These are phyloP conservation scores for Tipula vernalis DNA, from an alignment of 2,888 invertebrate species.

Conservation along the genomic window DNA sequence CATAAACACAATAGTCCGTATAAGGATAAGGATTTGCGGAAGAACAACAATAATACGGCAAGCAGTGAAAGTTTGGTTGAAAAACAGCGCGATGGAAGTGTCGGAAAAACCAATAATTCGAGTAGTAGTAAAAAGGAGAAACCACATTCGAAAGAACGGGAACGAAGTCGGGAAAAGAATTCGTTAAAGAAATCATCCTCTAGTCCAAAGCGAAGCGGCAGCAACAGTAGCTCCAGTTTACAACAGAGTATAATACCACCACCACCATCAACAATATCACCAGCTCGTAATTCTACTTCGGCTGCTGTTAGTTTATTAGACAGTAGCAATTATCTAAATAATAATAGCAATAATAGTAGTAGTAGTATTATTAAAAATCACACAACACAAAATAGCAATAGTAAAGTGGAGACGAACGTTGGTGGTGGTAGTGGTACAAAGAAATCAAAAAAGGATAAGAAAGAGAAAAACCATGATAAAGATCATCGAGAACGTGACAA, in stretches of 20 bases:
- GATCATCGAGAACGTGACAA: constrained; percentile 44
- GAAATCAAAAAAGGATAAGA: constrained; percentile 43
- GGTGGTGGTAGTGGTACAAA: not conserved
- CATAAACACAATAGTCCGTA: constrained; percentile 42
- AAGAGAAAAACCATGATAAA: constrained; percentile 49
- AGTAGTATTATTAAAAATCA: constrained; percentile 13
- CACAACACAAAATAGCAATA: constrained; percentile 21
- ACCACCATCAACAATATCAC: not conserved
- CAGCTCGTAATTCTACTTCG: constrained; percentile 13
- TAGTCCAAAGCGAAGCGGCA: not conserved
- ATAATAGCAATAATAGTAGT: constrained; percentile 17
- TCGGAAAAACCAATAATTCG: constrained; percentile 25
- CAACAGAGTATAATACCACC: not conserved
- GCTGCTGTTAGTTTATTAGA: constrained; percentile 14
- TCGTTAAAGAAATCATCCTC: not conserved
- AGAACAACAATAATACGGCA: constrained; percentile 11
- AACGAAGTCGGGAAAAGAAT: constrained; percentile 30
- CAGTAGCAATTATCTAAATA: constrained; percentile 16
- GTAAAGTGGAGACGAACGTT: not conserved
- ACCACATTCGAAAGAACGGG: constrained; percentile 41
- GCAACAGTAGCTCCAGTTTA: not conserved
- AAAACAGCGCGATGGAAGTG: constrained; percentile 36
- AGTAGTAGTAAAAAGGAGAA: constrained; percentile 37
- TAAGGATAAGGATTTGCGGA: constrained; percentile 35
- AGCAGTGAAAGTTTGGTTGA: constrained; percentile 35